These are phyloP conservation scores for Drosophila varians DNA, from an alignment of 1,140 invertebrate genomes.

Conservation along the genomic window DNA sequence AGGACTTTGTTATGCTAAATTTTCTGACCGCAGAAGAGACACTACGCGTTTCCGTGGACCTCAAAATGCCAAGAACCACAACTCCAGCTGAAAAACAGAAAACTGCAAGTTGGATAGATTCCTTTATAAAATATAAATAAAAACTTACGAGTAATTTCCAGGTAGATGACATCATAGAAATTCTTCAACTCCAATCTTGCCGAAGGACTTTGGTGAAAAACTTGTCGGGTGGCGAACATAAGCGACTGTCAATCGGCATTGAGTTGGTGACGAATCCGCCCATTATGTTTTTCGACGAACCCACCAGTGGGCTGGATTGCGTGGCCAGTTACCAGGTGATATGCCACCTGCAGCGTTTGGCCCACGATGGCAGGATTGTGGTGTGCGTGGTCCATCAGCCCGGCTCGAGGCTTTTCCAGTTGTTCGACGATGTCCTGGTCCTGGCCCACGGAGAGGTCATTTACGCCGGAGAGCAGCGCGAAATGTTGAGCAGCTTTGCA, in stretches of 20 bases:
- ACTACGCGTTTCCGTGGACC: constrained; percentile 86
- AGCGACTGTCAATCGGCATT: constrained; percentile 92
- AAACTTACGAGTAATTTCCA: constrained; percentile 53
- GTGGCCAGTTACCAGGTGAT: constrained; percentile 89
- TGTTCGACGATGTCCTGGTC: constrained; percentile 88
- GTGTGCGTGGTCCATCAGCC: constrained; percentile 96
- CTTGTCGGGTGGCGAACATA: constrained; percentile 93
- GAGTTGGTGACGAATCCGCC: constrained; percentile 93
- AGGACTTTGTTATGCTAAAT: constrained; percentile 88
- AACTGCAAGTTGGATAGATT: constrained; percentile 40
- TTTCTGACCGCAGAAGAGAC: constrained; percentile 87
- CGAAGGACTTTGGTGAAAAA: constrained; percentile 87
- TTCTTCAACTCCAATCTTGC: constrained; percentile 86
- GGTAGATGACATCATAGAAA: constrained; percentile 86
- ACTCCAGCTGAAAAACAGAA: constrained; percentile 42
- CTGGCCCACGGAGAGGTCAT: constrained; percentile 86
- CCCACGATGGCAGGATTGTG: constrained; percentile 90
- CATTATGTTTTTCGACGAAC: constrained; percentile 88
- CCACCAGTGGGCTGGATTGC: constrained; percentile 91
- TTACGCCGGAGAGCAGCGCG: constrained; percentile 85
- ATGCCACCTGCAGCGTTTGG: constrained; percentile 87
- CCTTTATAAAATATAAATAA: background rate
- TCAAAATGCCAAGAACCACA: constrained; percentile 84
- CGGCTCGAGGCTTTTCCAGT: constrained; percentile 91
- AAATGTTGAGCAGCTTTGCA: constrained; percentile 85